Percentiles rank a stretch among this genome's conserved stretches.
Conservation (phyloP, 2,797 vertebrate species). For the Myripristis jacobus region DNA sequence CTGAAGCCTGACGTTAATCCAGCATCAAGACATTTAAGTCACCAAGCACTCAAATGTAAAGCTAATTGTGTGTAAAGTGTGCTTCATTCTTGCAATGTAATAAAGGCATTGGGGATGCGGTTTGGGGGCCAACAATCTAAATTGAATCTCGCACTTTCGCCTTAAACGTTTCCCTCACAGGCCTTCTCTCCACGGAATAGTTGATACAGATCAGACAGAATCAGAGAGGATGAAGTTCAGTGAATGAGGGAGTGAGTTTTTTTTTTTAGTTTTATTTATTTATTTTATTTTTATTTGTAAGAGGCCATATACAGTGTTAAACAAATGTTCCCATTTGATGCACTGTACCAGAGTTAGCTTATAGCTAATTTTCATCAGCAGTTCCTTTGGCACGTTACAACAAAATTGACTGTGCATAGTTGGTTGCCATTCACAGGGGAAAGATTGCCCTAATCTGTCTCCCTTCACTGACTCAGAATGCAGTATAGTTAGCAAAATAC, state of each 20-base stretch:
- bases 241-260: slow-evolving; percentile 27
- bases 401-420: slow-evolving; percentile 15
- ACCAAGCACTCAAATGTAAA: slow-evolving; percentile 56
- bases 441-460: slow-evolving; percentile 26
- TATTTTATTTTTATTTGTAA: no score
- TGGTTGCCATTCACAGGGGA: slow-evolving; percentile 34
- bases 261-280: slow-evolving; percentile 4
- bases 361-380: no score
- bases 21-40: slow-evolving; percentile 33
- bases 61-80: slow-evolving; percentile 58
- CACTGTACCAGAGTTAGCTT: no score
- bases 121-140: slow-evolving; percentile 64
- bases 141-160: slow-evolving; percentile 65
- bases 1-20: slow-evolving; percentile 22
- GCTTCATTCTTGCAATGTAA: slow-evolving; percentile 45
- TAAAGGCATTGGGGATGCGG: slow-evolving; percentile 53
- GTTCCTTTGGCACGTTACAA: no score
- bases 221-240: slow-evolving; percentile 62
- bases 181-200: slow-evolving; percentile 49
- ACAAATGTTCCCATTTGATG: no score
- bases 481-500: neutral
- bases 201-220: slow-evolving; percentile 69
- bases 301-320: no score
- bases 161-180: slow-evolving; percentile 60
- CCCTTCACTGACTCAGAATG: slow-evolving; percentile 11